Conservation (phyloP, 2,888 invertebrate genomes). For the Antheraea yamamai region DNA sequence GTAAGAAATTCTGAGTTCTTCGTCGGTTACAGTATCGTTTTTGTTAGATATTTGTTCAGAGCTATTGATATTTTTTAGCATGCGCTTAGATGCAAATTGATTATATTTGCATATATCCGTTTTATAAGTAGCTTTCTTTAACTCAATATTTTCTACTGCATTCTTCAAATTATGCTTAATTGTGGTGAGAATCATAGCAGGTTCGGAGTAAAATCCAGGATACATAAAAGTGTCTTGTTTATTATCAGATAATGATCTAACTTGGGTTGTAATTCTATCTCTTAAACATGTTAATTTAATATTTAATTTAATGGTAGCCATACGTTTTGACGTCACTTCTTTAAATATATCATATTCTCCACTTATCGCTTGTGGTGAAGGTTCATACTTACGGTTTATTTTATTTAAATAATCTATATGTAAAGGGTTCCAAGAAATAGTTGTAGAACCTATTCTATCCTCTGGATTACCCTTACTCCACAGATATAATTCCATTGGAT, state of each 20-base stretch:
- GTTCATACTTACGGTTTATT: slow-evolving; percentile 30
- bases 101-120: slow-evolving; percentile 33
- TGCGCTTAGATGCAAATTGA: not conserved
- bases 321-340: slow-evolving; percentile 53
- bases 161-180: slow-evolving; percentile 24
- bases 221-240: slow-evolving; percentile 30
- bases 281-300: slow-evolving; percentile 53
- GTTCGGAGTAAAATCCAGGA: slow-evolving; percentile 29
- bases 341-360: slow-evolving; percentile 55
- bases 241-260: slow-evolving; percentile 31
- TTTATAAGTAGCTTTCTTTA: slow-evolving; percentile 47
- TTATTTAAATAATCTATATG: slow-evolving; percentile 54
- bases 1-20: not conserved
- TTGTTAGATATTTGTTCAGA: slow-evolving; percentile 25
- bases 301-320: slow-evolving; percentile 54
- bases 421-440: slow-evolving; percentile 55
- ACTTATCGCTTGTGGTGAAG: slow-evolving; percentile 38
- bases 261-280: slow-evolving; percentile 38
- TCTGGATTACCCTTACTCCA: slow-evolving; percentile 45
- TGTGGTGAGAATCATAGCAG: slow-evolving; percentile 27
- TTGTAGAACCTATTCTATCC: slow-evolving; percentile 50
- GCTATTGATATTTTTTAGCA: not conserved
- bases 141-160: slow-evolving; percentile 35
- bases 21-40: slow-evolving; percentile 2
- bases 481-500: slow-evolving; percentile 59